A percentile compares a stretch with the other conserved stretches of the same genome.
Evolutionary conservation across 1,140 invertebrate genomes (phyloP).

Genomic region (Littorina saxatilis): DNA sequence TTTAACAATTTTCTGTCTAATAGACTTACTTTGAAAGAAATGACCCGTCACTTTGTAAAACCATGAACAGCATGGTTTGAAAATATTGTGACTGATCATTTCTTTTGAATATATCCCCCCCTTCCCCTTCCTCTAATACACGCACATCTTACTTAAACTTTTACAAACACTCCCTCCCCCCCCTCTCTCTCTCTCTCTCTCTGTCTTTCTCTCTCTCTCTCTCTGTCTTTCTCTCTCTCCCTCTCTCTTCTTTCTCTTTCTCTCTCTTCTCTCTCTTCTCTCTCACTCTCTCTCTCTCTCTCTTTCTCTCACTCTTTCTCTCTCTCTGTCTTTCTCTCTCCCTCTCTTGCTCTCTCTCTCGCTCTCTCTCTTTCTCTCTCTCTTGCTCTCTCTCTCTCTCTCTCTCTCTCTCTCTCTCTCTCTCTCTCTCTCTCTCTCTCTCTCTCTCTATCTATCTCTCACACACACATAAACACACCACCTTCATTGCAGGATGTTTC

Average conservation of each 20-base stretch:
- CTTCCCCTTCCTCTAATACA: too few species aligned
- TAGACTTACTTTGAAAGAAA: too few species aligned
- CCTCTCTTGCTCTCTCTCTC: not conserved
- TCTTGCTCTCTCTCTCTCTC: not conserved
- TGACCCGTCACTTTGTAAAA: too few species aligned
- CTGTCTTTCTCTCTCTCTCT: constrained; percentile 6
- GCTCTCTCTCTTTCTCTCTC: not conserved
- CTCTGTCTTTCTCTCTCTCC: not conserved
- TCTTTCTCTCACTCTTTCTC: not conserved
- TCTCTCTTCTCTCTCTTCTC: not conserved
- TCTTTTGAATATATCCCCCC: too few species aligned
- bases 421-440: constrained; percentile 8
- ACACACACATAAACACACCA: too few species aligned
- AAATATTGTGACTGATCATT: too few species aligned
- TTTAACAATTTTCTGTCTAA: too few species aligned
- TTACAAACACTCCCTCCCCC: too few species aligned
- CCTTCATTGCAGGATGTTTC: too few species aligned
- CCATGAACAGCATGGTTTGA: too few species aligned
- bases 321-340: not conserved
- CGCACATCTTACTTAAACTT: too few species aligned
- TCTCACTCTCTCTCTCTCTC: not conserved
- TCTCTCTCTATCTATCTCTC: constrained; percentile 6
- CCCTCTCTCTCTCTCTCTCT: not conserved
- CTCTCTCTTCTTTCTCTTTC: not conserved
- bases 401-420: constrained; percentile 1